Evolutionary conservation across 1,140 invertebrate genomes (phyloP).

Genomic region (Achroia grisella): DNA sequence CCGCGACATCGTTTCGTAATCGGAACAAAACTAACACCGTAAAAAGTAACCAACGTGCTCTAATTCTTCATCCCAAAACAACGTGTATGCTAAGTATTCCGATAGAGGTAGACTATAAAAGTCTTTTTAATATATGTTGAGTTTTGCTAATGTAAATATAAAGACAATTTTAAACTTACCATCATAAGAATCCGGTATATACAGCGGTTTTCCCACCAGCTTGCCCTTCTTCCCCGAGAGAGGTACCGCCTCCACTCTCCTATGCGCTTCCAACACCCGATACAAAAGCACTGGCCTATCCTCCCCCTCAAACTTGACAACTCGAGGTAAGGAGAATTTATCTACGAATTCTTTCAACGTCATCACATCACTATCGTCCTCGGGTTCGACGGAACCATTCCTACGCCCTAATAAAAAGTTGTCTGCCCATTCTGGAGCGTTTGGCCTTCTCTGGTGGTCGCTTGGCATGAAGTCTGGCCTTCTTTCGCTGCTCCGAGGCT

Average conservation of each 20-base stretch:
- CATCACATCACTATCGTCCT: constrained; percentile 66
- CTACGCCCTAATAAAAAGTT: constrained; percentile 62
- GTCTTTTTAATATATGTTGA: no score
- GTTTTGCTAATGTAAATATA: not conserved
- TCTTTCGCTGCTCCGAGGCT: constrained; percentile 53
- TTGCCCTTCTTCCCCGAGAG: constrained; percentile 73
- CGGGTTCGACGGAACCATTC: constrained; percentile 54
- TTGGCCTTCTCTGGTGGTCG: constrained; percentile 52
- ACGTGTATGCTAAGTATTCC: no score
- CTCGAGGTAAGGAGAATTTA: constrained; percentile 73
- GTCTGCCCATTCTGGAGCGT: constrained; percentile 64
- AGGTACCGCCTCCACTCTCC: constrained; percentile 72
- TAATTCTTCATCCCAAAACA: no score
- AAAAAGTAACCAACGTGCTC: no score
- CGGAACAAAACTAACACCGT: no score
- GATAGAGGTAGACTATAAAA: no score
- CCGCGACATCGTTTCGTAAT: no score
- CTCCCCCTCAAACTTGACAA: constrained; percentile 71
- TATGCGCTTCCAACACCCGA: constrained; percentile 72
- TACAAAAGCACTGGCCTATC: constrained; percentile 72
- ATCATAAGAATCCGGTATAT: constrained; percentile 76
- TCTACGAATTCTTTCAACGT: constrained; percentile 73
- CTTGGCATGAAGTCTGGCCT: constrained; percentile 60
- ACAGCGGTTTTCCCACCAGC: constrained; percentile 70
- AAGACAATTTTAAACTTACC: constrained; percentile 57